phyloP scores from a whole-genome alignment of 2,113 vertebrate species.

The Rhinoderma darwinii region DNA sequence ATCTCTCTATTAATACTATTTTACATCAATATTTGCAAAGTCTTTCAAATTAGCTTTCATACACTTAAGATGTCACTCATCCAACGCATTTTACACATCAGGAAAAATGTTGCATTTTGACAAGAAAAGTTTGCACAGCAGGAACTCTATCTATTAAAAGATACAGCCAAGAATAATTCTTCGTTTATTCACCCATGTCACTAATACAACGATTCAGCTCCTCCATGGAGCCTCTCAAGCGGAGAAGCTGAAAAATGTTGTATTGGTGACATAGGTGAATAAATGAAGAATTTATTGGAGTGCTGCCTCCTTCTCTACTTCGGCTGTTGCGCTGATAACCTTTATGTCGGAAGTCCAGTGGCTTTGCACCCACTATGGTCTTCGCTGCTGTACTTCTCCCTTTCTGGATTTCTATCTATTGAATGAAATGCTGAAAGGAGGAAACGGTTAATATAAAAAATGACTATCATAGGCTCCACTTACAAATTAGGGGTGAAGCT shows the following conservation, averaged over 20 bases:
- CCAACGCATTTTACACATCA: not conserved
- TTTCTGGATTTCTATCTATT: constrained; percentile 15
- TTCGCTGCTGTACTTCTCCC: too few relatives aligned
- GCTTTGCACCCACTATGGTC: too few relatives aligned
- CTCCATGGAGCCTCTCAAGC: too few relatives aligned
- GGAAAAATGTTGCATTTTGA: not conserved
- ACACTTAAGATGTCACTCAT: constrained; percentile 23
- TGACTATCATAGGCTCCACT: constrained; percentile 59
- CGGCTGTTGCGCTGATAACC: too few relatives aligned
- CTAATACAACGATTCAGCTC: too few relatives aligned
- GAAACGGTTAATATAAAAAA: not conserved
- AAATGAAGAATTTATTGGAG: too few relatives aligned
- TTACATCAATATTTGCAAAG: constrained; percentile 30
- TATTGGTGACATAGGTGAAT: too few relatives aligned
- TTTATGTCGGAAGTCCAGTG: too few relatives aligned
- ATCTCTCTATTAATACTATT: constrained; percentile 22
- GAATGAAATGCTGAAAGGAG: not conserved
- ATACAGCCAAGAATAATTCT: too few relatives aligned
- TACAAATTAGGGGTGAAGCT: constrained; percentile 94
- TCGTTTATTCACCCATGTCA: too few relatives aligned
- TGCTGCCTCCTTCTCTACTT: too few relatives aligned
- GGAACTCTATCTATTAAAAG: constrained; percentile 16
- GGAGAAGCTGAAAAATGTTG: too few relatives aligned
- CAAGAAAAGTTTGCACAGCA: constrained; percentile 2
- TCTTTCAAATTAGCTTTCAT: constrained; percentile 20